Conservation (phyloP, 2,797 vertebrate species). For the Onychomys arenicola region DNA sequence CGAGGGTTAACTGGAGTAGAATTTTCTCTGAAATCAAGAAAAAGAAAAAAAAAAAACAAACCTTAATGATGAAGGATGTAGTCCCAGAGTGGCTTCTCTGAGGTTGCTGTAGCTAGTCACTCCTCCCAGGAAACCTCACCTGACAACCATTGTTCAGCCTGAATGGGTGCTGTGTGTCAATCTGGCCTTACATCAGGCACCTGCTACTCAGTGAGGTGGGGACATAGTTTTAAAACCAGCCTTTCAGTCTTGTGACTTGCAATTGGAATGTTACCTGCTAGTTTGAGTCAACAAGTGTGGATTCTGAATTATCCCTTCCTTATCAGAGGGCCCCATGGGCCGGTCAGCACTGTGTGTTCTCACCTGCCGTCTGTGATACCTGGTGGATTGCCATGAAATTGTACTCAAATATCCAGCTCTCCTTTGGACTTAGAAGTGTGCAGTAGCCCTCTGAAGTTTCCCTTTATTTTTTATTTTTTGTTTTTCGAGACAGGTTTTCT, state of each 20-base stretch:
- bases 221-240: not conserved
- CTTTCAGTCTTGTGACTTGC: not conserved
- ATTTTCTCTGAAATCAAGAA: slow-evolving; percentile 11
- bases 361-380: not conserved
- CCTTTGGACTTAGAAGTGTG: not conserved
- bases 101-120: not conserved
- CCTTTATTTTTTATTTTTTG: not conserved
- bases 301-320: not conserved
- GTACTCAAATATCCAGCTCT: not conserved
- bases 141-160: slow-evolving; percentile 70
- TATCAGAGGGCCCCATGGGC: not conserved
- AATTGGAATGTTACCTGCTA: not conserved
- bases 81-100: not conserved
- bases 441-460: not conserved
- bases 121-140: slow-evolving; percentile 25
- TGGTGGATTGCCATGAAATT: not conserved
- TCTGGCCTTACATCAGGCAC: not conserved
- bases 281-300: not conserved
- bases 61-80: not conserved
- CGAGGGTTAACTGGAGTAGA: not conserved
- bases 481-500: no score
- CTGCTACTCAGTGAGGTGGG: not conserved
- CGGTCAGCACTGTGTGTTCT: accelerated
- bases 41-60: not conserved
- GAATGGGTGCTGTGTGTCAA: not conserved